Evolutionary conservation across 2,888 invertebrate species (phyloP), one percentile per base, ranked within the genome.

Genomic region (Abrostola triplasia): DNA sequence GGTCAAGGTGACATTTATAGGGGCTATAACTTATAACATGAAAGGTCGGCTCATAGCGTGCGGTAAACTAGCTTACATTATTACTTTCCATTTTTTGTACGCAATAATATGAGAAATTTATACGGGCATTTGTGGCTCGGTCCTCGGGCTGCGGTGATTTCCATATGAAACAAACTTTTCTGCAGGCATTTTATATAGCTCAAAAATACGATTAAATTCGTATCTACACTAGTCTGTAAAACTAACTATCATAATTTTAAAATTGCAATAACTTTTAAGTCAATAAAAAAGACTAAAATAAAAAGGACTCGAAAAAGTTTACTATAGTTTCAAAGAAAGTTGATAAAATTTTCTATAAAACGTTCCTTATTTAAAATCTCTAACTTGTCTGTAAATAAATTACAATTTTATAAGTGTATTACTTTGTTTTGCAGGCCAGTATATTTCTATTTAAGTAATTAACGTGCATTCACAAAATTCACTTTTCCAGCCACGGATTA

Each of bases 1-100:
- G 84, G 84, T 79, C 84, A 85, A 84, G 84, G 84, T 72, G 75
- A 76, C 73, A 64, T 72, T 81, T 76, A 79, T 72, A 64, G 70
- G 70, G 74, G 69, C 76, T 74, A 74, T 79, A 74, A 79, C 59
- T 78, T 70, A 67, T 72, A 78, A 73, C 70, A 59, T 67, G 59
- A 72, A 79, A 77, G 77, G 78, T 70, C 77, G 59, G 67, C 68
- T 66, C 68, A 67, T 77, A 56, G 82, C 77, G 71, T 78, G 78
- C 62, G 63, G 59, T 59, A 71, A 73, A 65, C 49, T 68, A 72
- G 59, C 62, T 60, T 64, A 62, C 64, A 50, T 60, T 70, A 68
- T 64, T 66, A 60, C 50, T 77, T 75, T 59, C 44, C 47, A 60
- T 65, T 65, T 71, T 78, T 65, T 61, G 12, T 70, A 9, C 51